phyloP scores from a whole-genome alignment of 1,140 invertebrate species.

The Drosophila murphyi region DNA sequence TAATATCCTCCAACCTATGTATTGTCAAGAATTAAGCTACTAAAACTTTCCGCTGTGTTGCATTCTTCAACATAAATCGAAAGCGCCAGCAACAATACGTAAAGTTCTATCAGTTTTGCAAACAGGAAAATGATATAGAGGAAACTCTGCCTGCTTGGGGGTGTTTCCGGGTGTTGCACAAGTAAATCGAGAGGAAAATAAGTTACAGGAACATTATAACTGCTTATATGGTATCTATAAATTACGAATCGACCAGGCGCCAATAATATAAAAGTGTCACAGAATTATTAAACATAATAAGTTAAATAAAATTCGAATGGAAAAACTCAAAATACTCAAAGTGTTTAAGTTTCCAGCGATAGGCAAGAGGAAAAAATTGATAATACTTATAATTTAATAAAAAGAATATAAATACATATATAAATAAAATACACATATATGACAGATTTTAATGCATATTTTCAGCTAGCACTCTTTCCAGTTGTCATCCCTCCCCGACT shows the following conservation, averaged over 20 bases:
- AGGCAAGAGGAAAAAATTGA: no score
- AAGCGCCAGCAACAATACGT: conserved; percentile 61
- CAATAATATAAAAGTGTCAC: conserved; percentile 4
- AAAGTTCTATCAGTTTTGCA: conserved; percentile 44
- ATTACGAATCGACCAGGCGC: conserved; percentile 10
- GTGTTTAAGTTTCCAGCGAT: no score
- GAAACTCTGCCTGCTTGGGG: neutral
- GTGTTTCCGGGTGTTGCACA: conserved; percentile 59
- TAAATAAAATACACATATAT: no score
- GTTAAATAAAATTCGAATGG: neutral
- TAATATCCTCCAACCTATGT: neutral
- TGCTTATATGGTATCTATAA: conserved; percentile 35
- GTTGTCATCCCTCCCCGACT: neutral
- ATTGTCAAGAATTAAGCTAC: conserved; percentile 36
- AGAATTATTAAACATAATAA: neutral
- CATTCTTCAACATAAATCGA: conserved; percentile 73
- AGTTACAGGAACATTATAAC: conserved; percentile 10
- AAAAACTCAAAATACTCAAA: neutral
- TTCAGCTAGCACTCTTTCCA: neutral
- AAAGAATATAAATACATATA: no score
- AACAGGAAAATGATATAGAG: conserved; percentile 26
- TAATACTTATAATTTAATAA: no score
- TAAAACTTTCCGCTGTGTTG: conserved; percentile 67
- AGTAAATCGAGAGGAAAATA: conserved; percentile 67
- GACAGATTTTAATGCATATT: neutral